Evolutionary conservation across 2,888 invertebrate species (phyloP).

Genomic region (Esperia sulphurella): DNA sequence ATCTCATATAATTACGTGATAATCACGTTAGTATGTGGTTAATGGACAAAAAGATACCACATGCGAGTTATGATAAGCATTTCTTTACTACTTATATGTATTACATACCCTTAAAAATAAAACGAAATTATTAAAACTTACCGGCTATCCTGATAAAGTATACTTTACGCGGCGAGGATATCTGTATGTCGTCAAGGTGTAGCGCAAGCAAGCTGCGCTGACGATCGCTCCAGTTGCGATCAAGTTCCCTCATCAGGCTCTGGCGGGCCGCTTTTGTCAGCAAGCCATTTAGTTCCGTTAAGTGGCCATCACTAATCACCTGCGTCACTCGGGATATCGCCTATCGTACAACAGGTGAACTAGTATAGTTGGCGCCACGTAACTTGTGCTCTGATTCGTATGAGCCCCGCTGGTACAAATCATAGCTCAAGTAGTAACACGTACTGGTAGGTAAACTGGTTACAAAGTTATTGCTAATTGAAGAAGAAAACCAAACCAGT

Average conservation of each 20-base stretch:
- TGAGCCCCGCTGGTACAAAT: too few relatives aligned
- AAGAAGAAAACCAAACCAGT: too few relatives aligned
- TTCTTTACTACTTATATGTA: too few relatives aligned
- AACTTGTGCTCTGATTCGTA: too few relatives aligned
- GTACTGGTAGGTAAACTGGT: too few relatives aligned
- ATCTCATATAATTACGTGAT: too few relatives aligned
- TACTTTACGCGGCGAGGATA: conserved; percentile 67
- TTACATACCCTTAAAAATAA: too few relatives aligned
- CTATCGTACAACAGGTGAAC: conserved; percentile 26
- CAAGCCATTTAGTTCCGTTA: conserved; percentile 57
- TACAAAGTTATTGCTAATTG: too few relatives aligned
- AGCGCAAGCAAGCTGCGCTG: conserved; percentile 55
- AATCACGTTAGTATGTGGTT: too few relatives aligned
- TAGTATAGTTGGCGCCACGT: background rate
- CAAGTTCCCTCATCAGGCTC: conserved; percentile 61
- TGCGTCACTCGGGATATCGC: conserved; percentile 68
- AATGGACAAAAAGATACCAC: too few relatives aligned
- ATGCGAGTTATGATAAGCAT: too few relatives aligned
- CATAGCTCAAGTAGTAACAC: too few relatives aligned
- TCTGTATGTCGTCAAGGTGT: conserved; percentile 59
- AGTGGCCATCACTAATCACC: conserved; percentile 58
- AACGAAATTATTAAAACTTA: conserved; percentile 19
- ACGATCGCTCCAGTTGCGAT: conserved; percentile 60
- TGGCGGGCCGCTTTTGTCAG: conserved; percentile 63
- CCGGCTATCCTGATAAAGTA: conserved; percentile 71